Evolutionary conservation across 1,140 invertebrate species (phyloP).

Genomic region (Branchinecta lindahli): DNA sequence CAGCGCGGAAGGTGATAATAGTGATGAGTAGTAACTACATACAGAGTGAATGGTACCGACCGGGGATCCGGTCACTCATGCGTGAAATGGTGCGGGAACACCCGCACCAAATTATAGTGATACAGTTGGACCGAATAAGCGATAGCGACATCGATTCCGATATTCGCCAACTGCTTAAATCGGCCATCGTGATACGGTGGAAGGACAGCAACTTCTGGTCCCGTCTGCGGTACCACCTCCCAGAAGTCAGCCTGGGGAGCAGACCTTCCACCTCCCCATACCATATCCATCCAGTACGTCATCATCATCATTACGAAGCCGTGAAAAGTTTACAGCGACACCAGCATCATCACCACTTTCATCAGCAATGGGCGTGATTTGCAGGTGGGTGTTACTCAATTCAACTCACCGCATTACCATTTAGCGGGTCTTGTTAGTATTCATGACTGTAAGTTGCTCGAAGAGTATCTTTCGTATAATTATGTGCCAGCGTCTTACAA

Average conservation of each 20-base stretch:
- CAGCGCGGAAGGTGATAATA: constrained; percentile 71
- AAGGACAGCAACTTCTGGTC: constrained; percentile 88
- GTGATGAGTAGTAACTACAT: constrained; percentile 83
- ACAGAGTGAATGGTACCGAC: constrained; percentile 81
- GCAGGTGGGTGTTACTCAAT: not conserved
- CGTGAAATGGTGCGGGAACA: constrained; percentile 56
- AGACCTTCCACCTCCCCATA: not conserved
- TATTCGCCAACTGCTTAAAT: constrained; percentile 69
- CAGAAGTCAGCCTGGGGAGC: constrained; percentile 34
- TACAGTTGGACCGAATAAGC: constrained; percentile 66
- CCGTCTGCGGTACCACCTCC: constrained; percentile 77
- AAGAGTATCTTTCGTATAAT: not conserved
- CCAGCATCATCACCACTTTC: constrained; percentile 2
- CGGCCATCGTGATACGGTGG: constrained; percentile 71
- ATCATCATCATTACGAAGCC: constrained; percentile 6
- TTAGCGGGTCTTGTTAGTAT: not conserved
- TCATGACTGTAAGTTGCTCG: not conserved
- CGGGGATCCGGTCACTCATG: constrained; percentile 82
- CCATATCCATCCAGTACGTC: not conserved
- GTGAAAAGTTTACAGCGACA: not conserved
- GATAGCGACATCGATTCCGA: constrained; percentile 74
- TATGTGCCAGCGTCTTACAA: not conserved
- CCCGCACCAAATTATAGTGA: constrained; percentile 47
- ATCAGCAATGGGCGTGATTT: constrained; percentile 10
- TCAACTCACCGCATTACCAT: not conserved